These are phyloP conservation scores for Vicugna pacos DNA, from an alignment of 2,113 vertebrate species.

Conservation along the genomic window DNA sequence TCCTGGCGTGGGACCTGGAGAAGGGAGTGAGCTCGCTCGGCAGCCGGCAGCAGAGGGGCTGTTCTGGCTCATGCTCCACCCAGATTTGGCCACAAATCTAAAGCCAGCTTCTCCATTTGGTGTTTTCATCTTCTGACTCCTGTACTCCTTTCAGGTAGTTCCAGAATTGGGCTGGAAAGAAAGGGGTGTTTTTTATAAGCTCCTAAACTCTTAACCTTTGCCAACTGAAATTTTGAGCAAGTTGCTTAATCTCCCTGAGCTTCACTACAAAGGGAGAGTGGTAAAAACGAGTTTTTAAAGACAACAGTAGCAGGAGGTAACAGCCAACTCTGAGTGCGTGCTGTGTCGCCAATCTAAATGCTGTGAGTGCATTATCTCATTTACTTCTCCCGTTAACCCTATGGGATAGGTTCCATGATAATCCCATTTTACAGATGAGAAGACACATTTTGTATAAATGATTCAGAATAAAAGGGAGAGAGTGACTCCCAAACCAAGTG, in stretches of 20 bases:
- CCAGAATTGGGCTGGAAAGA: neutral
- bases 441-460: neutral
- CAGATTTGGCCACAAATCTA: neutral
- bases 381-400: neutral
- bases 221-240: slow-evolving; percentile 36
- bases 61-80: neutral
- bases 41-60: neutral
- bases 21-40: accelerated
- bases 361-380: accelerated
- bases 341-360: neutral
- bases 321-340: neutral
- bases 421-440: neutral
- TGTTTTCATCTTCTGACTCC: neutral
- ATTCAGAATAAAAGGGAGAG: neutral
- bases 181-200: neutral
- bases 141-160: slow-evolving; percentile 21
- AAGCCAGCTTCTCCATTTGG: neutral
- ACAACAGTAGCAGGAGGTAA: neutral
- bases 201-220: slow-evolving; percentile 30
- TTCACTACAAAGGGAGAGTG: neutral
- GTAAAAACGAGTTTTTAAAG: neutral
- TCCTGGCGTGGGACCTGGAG: neutral
- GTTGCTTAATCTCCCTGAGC: slow-evolving; percentile 1
- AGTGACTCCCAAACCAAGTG: neutral
- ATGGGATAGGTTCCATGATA: too few species aligned